phyloP scores from a whole-genome alignment of 2,113 vertebrate species.

The Hydrolagus affinis region DNA sequence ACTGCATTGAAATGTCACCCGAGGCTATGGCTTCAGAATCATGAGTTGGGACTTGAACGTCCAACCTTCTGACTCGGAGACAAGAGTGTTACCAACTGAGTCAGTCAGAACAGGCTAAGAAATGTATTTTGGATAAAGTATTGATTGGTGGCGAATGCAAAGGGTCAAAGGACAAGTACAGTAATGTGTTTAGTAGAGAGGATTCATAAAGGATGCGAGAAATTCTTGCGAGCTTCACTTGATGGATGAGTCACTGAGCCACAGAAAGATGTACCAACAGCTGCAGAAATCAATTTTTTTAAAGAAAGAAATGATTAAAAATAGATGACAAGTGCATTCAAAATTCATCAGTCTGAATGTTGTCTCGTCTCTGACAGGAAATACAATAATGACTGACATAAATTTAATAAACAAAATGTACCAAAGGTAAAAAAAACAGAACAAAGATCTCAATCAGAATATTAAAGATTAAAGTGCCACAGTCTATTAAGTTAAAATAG shows the following conservation, averaged over 20 bases:
- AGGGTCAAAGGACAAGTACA: background rate
- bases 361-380: background rate
- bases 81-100: too few species aligned
- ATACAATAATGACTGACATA: background rate
- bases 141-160: background rate
- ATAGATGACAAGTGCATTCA: background rate
- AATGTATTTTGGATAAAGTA: background rate
- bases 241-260: background rate
- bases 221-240: background rate
- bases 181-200: background rate
- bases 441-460: background rate
- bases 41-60: too few species aligned
- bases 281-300: background rate
- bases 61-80: too few species aligned
- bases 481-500: background rate
- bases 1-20: too few species aligned
- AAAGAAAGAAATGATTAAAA: background rate
- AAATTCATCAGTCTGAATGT: background rate
- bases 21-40: too few species aligned
- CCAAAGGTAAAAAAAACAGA: background rate
- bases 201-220: background rate
- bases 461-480: background rate
- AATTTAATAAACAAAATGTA: background rate
- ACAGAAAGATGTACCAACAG: background rate
- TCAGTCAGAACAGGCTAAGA: too few species aligned